Evolutionary conservation across 2,113 vertebrate species (phyloP).

Genomic region (Tachycineta bicolor): DNA sequence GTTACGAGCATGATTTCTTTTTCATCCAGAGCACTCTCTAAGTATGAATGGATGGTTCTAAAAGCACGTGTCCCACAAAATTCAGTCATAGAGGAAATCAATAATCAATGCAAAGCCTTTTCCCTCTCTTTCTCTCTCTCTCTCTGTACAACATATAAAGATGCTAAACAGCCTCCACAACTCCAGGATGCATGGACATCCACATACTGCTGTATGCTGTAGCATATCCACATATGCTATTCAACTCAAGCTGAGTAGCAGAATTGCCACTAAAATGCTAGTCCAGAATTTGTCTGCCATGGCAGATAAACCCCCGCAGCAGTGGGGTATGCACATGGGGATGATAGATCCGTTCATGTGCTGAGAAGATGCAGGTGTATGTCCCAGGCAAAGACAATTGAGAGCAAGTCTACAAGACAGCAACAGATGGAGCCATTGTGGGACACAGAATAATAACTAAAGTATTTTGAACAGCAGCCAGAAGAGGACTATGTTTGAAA

Average conservation of each 20-base stretch:
- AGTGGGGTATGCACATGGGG: accelerated
- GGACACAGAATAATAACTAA: background rate
- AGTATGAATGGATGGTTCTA: conserved; percentile 11
- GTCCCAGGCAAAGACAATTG: background rate
- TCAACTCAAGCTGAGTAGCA: background rate
- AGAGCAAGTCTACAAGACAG: background rate
- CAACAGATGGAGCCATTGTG: background rate
- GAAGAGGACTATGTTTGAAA: background rate
- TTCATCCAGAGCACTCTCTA: background rate
- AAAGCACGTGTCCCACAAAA: conserved; percentile 15
- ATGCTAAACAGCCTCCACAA: background rate
- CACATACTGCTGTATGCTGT: background rate
- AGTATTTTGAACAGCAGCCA: background rate
- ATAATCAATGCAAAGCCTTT: background rate
- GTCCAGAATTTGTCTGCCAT: background rate
- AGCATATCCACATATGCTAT: no score
- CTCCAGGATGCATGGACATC: background rate
- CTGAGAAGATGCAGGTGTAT: background rate
- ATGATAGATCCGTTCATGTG: background rate
- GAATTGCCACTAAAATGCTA: background rate
- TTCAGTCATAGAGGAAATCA: background rate
- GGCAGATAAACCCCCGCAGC: background rate
- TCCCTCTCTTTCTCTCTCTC: background rate
- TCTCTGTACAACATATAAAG: background rate
- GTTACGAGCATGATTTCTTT: background rate